These are phyloP conservation scores for Carcharodon carcharias DNA, from an alignment of 2,797 vertebrate species.

Conservation along the genomic window DNA sequence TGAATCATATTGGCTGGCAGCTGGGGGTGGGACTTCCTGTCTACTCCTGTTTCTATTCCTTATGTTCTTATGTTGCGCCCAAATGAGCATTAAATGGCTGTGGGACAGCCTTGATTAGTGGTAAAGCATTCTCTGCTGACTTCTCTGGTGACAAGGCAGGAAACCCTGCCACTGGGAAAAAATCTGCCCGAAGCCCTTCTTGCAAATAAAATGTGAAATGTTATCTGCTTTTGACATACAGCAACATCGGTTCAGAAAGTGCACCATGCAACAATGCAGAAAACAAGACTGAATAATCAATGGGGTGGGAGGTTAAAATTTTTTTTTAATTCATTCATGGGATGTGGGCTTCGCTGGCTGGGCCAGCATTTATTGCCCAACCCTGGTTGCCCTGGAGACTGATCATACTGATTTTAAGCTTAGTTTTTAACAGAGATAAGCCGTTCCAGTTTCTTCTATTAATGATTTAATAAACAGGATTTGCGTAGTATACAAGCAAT, in stretches of 20 bases:
- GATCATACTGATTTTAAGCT: neutral
- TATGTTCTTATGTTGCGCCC: too few species aligned
- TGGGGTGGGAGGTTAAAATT: neutral
- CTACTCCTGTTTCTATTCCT: too few species aligned
- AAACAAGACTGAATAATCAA: neutral
- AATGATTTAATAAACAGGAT: neutral
- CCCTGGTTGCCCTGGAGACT: neutral
- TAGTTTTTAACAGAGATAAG: neutral
- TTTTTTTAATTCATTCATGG: too few species aligned
- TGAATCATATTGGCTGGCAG: too few species aligned
- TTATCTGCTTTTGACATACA: neutral
- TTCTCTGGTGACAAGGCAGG: too few species aligned
- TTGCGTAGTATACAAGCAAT: neutral
- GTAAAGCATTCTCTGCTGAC: too few species aligned
- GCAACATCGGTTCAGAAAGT: neutral
- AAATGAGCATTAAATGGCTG: too few species aligned
- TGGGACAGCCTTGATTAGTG: too few species aligned
- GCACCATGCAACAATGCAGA: neutral
- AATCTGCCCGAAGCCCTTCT: neutral
- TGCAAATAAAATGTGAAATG: neutral
- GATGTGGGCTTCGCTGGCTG: too few species aligned
- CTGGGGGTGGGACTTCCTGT: too few species aligned
- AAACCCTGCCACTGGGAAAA: neutral
- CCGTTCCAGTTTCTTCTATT: neutral
- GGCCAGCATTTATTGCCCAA: too few species aligned